Base-by-base conservation (phyloP, 2,888 invertebrate species). In the Mystacides longicornis region DNA sequence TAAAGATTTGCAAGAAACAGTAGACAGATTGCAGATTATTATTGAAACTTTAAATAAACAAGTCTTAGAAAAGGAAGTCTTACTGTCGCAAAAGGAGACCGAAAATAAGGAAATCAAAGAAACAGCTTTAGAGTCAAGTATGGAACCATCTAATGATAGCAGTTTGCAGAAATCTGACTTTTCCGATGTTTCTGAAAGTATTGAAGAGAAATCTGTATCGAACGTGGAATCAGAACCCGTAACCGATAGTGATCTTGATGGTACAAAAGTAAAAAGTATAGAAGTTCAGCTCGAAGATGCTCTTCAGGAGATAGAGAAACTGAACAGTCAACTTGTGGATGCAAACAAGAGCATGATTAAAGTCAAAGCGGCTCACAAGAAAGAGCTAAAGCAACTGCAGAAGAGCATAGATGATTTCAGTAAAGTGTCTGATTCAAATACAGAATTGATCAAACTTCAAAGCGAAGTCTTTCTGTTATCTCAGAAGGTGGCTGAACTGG, bases 401-500 rank as follows among this genome's bases (percentile, higher is more conserved):
- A 89, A 87, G 65, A 86, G 88, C 64, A 77, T 86, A 31, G 83
- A 84, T 60, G 77, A 78, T 63, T 79, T 83, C 53, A 81, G 81
- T 64, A 80, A 86, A 74, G 75, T 82, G 42, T 83, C 83, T 37
- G 86, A 87, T 67, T 69, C 79, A 14, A 83, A 86, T 69, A 80
- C 81, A 37, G 83, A 87, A 68, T 75, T 88, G 56, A 78, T 84
- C 0, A 79, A 78, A 63, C 70, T 89, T 49, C 79, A 77, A 65
- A 78, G 78, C 57, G 82, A 83, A 65, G 77, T 83, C 62, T 79
- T 81, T 60, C 77, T 79, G 62, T 71, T 87, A 50, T 82, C 83
- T 60, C 86, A 89, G 64, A 85, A 83, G 75, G 82, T 94, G 58
- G 86, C 87, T 14, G 89, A 91, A 67, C 72, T 94, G 62, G 91